These are phyloP conservation scores for Thumatha senex DNA, from an alignment of 2,888 invertebrate genomes.

Conservation along the genomic window DNA sequence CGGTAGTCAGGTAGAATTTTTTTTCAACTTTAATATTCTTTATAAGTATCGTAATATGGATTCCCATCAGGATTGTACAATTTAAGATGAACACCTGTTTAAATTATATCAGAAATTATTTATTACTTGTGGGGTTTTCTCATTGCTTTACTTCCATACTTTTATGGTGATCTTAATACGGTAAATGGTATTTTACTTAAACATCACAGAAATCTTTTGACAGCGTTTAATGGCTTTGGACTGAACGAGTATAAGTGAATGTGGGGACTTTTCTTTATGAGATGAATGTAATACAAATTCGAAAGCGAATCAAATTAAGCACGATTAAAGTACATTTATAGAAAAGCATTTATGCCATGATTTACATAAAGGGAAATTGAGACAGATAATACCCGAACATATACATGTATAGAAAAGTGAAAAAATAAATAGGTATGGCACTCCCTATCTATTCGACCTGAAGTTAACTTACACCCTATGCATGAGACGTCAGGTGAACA, in stretches of 20 bases:
- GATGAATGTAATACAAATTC: constrained; percentile 25
- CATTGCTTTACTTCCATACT: too few relatives aligned
- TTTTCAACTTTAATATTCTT: constrained; percentile 23
- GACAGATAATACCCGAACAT: not conserved
- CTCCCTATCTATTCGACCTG: constrained; percentile 34
- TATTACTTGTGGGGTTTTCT: too few relatives aligned
- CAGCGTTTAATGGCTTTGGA: too few relatives aligned
- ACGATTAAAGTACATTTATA: constrained; percentile 23
- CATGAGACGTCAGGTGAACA: constrained; percentile 56
- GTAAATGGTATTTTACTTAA: too few relatives aligned
- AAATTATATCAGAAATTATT: constrained; percentile 21
- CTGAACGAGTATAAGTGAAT: too few relatives aligned
- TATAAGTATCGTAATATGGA: constrained; percentile 12
- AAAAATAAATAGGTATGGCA: constrained; percentile 13
- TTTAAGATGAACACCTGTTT: constrained; percentile 37
- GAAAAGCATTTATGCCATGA: constrained; percentile 24
- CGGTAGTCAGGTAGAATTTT: constrained; percentile 67
- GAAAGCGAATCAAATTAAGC: constrained; percentile 42
- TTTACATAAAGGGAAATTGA: constrained; percentile 15
- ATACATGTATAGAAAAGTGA: constrained; percentile 1
- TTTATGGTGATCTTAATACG: too few relatives aligned
- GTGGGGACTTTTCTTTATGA: too few relatives aligned
- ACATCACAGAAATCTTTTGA: too few relatives aligned
- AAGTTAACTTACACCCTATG: constrained; percentile 35
- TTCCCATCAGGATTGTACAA: constrained; percentile 16